phyloP scores from a whole-genome alignment of 2,113 vertebrate genomes.

The Pterocles burchelli region DNA sequence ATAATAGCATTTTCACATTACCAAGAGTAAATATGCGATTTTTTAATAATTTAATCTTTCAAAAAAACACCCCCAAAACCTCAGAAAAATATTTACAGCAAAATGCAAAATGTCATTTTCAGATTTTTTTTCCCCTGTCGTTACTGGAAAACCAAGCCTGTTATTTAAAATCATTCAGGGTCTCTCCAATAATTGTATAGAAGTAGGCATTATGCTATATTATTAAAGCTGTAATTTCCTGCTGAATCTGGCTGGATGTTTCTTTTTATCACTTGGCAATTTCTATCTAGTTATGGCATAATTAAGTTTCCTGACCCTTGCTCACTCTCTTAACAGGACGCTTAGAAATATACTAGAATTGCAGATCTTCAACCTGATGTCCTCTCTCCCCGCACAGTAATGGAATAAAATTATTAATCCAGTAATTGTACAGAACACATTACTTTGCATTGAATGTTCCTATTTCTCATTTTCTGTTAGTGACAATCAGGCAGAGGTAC shows the following conservation, averaged over 20 bases:
- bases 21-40: slow-evolving; percentile 41
- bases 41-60: slow-evolving; percentile 67
- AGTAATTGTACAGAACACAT: slow-evolving; percentile 95
- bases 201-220: slow-evolving; percentile 92
- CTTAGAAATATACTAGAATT: slow-evolving; percentile 94
- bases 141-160: slow-evolving; percentile 83
- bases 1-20: slow-evolving; percentile 44
- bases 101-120: slow-evolving; percentile 79
- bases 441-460: slow-evolving; percentile 91
- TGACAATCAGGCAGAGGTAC: slow-evolving; percentile 88
- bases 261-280: slow-evolving; percentile 98
- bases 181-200: slow-evolving; percentile 90
- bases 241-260: slow-evolving; percentile 96
- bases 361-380: slow-evolving; percentile 93
- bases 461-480: slow-evolving; percentile 88
- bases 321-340: slow-evolving; percentile 94
- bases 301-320: slow-evolving; percentile 99
- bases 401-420: slow-evolving; percentile 99
- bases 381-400: slow-evolving; percentile 85
- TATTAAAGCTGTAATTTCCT: slow-evolving; percentile 99
- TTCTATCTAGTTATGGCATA: slow-evolving; percentile 98
- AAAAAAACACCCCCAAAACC: slow-evolving; percentile 26
- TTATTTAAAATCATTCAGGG: slow-evolving; percentile 87
- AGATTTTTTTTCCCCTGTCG: slow-evolving; percentile 57
- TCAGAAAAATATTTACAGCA: slow-evolving; percentile 82